Base-by-base conservation (phyloP, 1,140 invertebrate genomes). In the Marisa cornuarietis region DNA sequence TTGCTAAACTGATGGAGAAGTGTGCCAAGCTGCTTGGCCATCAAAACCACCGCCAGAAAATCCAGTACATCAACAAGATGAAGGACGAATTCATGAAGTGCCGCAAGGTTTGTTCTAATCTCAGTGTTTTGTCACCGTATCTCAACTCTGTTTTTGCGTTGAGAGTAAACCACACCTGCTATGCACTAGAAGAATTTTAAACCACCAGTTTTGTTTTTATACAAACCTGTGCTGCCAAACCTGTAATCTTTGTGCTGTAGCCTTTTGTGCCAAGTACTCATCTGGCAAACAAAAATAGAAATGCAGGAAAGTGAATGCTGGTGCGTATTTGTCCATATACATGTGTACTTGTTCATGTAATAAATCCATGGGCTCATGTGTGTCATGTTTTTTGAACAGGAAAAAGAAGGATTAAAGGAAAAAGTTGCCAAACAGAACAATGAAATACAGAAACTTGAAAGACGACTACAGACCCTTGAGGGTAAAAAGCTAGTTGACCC, bases 41-140 rank as follows among this genome's bases (percentile, higher is more conserved):
- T 84, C 93, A 94, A 78, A 95, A 95, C 85, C 92, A 93, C 77
- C 94, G 93, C 80, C 94, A 95, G 84, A 94, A 94, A 85, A 94
- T 94, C 52, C 93, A 94, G 79, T 93, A 94, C 80, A 87, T 95
- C 16, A 87, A 90, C 8, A 93, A 94, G 82, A 86, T 95, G 58
- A 95, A 94, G 88, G 91, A 92, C 24, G 93, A 94, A 87, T 92
- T 89, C 79, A 84, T 88, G 71, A 83, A 89, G 58, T 83, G 94
- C 62, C 92, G 92, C 87, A 91, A 93, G 91, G 31, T 93, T 83
- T 84, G 89, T 90, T 13, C 20, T 31, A 20, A 62, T 78, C 14
- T 20, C 52, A 26, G 20, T 66, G 51, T 20, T 22, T 52, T 18
- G 68, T 51, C 20, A n/a, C 9, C 18, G 62, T 20, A 20, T 26